Evolutionary conservation across 2,797 vertebrate species (phyloP), one percentile per base, ranked within the genome.

Genomic region (Danionella dracula): DNA sequence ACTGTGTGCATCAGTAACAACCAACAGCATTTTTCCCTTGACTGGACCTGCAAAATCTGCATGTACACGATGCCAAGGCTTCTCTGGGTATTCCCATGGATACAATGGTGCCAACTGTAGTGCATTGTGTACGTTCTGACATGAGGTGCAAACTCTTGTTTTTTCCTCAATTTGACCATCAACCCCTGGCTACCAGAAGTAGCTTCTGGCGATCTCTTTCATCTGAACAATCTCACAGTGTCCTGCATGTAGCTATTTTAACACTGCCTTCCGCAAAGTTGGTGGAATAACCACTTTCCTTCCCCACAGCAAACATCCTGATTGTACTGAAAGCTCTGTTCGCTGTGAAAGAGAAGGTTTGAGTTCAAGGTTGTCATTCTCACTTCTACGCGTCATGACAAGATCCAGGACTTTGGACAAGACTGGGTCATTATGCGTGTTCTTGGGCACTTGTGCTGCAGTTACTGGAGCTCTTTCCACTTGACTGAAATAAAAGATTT

Each of bases 211-310:
- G 10, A 34, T 34, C 32, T 34, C 32, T 34, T 34, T 34, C 32
- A 34, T 34, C 2, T 8, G 32, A 11, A 34, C 32, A 8, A 34
- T 4, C 9, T 2, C 32, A 34, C 32, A 34, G 32, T 34, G 32
- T 34, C 32, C 32, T 11, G 32, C 32, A 34, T 34, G 32, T 11
- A 34, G 32, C 32, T 34, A 8, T 34, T 34, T 34, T 11, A 65
- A 7, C 44, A 57, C 21, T n/a, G 29, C 5, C 44, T 44, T 50
- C 2, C 15, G 37, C 23, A 41, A 23, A 9, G 44, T 17, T 50
- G 54, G 42, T 29, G 29, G 17, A 68, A 68, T 51, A 4, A 60
- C 51, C 8, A 42, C 27, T 42, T 27, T 59, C 23, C 50, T 46
- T 17, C 37, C 65, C 23, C n/a, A 34, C 4, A 34, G 9, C 32